Evolutionary conservation across 2,113 vertebrate species (phyloP), one percentile per base, ranked within the genome.

Genomic region (Puffinus mauretanicus): DNA sequence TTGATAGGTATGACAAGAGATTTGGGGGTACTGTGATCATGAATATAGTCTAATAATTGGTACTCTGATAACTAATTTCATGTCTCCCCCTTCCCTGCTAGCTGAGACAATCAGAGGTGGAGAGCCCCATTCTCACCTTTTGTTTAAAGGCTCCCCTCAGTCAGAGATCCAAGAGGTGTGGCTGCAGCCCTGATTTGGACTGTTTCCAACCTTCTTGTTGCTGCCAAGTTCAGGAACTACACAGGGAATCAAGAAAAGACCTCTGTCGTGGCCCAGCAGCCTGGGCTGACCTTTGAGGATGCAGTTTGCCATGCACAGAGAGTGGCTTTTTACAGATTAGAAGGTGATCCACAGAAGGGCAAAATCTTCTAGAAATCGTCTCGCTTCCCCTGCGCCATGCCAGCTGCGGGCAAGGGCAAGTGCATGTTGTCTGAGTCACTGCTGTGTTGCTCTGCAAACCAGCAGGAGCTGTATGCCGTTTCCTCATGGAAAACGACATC

Each of bases 231-330:
- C 40, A 72, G 51, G 77, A 86, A 57, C 13, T 46, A 38, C 3
- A 5, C 25, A 70, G 27, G 3, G 25, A 86, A 79, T 36, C 12
- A 13, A 51, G 17, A 79, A 38, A 61, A 72, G 2, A 55, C 3
- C 16, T 77, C n/a, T 46, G 11, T 58, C 0, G 0, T 30, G 17
- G 16, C 13, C 49, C 60, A 75, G 22, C 6, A 80, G 9, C 32
- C 22, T 22, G 3, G 12, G 14, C 15, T 80, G 44, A 44, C 21
- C 16, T 58, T 61, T 54, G 25, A 81, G 40, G 36, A 57, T 30
- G 9, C 4, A 58, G 24, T 55, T 91, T 58, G 34, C n/a, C 27
- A 13, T 8, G 32, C 54, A 46, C 27, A 70, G 15, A 32, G 29
- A 7, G 11, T 14, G 11, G 2, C 34, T 51, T 61, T 34, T 86